Evolutionary conservation across 2,888 invertebrate genomes (phyloP), one percentile per base, ranked within the genome.

Genomic region (Metopia argyrocephala): DNA sequence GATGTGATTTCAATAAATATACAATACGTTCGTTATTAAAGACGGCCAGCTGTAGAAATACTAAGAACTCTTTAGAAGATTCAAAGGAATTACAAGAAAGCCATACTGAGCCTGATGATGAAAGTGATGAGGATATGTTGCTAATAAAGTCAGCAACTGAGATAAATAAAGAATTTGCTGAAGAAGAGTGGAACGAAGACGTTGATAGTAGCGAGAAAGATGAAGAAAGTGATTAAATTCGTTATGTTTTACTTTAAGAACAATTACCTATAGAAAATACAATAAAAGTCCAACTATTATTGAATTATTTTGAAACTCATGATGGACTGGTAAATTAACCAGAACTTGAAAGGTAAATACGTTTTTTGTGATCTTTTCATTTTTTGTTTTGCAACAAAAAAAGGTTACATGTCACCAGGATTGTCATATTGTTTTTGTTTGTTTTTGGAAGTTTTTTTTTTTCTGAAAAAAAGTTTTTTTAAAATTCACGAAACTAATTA

Each of bases 1-100:
- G 97, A 85, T 97, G 96, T 88, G 96, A 97, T 87, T 96, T 95
- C 89, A 97, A 97, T 90, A 96, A 96, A 87, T 97, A 96, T 87
- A 96, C 95, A 0, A 92, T 96, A 82, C 92, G 93, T 56, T 95
- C 94, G 83, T 91, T 97, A 15, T 89, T 92, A 82, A 91, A 92
- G 3, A 91, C 93, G 0, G 93, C 87, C 2, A 85, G 86, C 2
- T 79, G n/a, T 5, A 81, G 12, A 74, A 70, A 62, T 31, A 18
- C 46, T 18, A n/a, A 74, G 59, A 66, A 52, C 15, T 15, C 68
- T 15, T 54, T 12, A 3, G 31, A 52, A 31, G 7, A 59, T 27
- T 61, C 38, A 12, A 12, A 9, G 15, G 15, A 38, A 12, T 12
- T 38, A 15, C 9, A 15, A 38, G 12, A 38, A 38, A 38, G 38